Conservation (phyloP, 1,140 invertebrate species). For the Eciton burchellii region DNA sequence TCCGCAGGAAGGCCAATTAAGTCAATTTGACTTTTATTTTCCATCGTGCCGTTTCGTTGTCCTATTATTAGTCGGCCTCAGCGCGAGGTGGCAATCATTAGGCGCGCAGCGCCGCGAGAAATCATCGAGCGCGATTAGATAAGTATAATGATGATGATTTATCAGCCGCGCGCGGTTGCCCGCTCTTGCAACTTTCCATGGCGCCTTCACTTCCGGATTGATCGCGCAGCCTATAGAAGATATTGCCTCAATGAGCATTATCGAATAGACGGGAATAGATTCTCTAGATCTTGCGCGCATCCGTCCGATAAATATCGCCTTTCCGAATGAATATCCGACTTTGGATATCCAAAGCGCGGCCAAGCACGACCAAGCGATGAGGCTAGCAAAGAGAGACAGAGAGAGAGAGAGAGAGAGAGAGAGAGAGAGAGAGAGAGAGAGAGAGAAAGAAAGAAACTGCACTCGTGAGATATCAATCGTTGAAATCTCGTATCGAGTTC, state of each 20-base stretch:
- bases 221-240: constrained; percentile 14
- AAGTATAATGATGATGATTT: constrained; percentile 54
- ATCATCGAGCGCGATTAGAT: constrained; percentile 58
- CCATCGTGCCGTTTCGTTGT: constrained; percentile 26
- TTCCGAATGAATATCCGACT: not conserved
- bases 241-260: not conserved
- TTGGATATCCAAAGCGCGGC: not conserved
- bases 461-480: not conserved
- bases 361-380: no score
- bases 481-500: not conserved
- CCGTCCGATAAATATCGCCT: not conserved
- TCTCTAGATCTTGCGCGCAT: not conserved
- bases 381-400: no score
- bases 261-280: not conserved
- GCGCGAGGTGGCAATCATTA: constrained; percentile 38
- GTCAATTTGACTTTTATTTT: constrained; percentile 69
- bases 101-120: constrained; percentile 29
- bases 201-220: constrained; percentile 31
- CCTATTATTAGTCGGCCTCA: constrained; percentile 26
- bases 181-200: constrained; percentile 41
- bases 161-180: constrained; percentile 25
- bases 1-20: constrained; percentile 70
- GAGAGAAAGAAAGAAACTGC: no score
- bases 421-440: no score
- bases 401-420: no score